phyloP scores from a whole-genome alignment of 2,797 vertebrate genomes.

The Lagocephalus sceleratus region DNA sequence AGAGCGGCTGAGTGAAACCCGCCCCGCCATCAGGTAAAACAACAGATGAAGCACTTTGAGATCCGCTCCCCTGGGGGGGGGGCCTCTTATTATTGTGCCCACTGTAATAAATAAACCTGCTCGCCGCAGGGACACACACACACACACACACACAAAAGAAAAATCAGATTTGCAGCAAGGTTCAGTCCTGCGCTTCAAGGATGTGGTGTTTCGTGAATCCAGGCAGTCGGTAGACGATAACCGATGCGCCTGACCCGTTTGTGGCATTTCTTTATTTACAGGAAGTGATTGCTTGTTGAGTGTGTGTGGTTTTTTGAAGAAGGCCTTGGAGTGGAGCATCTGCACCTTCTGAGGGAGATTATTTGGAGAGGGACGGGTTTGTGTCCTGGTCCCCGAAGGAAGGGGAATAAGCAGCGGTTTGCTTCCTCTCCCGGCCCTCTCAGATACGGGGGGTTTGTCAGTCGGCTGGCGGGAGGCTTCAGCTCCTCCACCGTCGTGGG shows the following conservation, averaged over 20 bases:
- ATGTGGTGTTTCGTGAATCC: conserved; percentile 36
- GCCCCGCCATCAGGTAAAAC: conserved; percentile 1
- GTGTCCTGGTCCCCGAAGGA: conserved; percentile 15
- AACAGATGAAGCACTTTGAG: conserved; percentile 9
- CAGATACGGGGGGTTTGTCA: neutral
- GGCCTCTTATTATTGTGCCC: neutral
- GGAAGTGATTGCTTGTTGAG: conserved; percentile 64
- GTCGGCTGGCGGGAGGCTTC: too few relatives aligned
- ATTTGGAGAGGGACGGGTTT: conserved; percentile 9
- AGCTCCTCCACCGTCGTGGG: too few relatives aligned
- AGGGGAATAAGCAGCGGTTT: conserved; percentile 25
- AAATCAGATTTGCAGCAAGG: neutral
- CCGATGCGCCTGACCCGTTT: conserved; percentile 25
- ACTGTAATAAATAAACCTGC: conserved; percentile 8
- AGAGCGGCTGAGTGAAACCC: neutral
- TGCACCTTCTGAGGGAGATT: conserved; percentile 19
- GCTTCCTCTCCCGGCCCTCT: conserved; percentile 10
- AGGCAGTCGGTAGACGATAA: conserved; percentile 50
- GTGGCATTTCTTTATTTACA: conserved; percentile 52
- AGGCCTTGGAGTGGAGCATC: conserved; percentile 37
- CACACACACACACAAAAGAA: too few relatives aligned
- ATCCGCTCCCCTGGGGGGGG: neutral
- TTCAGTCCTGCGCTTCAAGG: conserved; percentile 18
- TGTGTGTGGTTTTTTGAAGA: conserved; percentile 50
- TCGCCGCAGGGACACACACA: neutral